phyloP scores from a whole-genome alignment of 2,797 vertebrate species.

The Melanotaenia parkinsoni region DNA sequence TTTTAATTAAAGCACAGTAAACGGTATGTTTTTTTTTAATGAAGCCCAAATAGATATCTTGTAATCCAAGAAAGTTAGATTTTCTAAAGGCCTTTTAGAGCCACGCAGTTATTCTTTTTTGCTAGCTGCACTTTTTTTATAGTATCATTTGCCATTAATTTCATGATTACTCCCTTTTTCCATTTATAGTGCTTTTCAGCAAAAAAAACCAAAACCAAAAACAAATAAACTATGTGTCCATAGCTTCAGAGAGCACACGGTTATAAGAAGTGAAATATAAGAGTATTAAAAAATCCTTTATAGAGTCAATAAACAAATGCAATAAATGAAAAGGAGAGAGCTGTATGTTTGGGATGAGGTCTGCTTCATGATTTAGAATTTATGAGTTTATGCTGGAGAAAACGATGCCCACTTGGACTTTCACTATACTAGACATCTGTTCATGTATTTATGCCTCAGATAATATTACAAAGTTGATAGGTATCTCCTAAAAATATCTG shows the following conservation, averaged over 20 bases:
- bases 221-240: not conserved
- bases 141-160: constrained; percentile 9
- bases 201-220: not conserved
- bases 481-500: constrained; percentile 70
- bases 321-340: constrained; percentile 5
- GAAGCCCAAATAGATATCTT: constrained; percentile 10
- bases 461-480: constrained; percentile 61
- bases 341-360: constrained; percentile 4
- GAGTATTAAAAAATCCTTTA: not conserved
- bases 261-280: constrained; percentile 9
- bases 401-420: constrained; percentile 3
- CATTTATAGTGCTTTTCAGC: constrained; percentile 12
- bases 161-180: constrained; percentile 7
- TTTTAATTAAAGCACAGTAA: constrained; percentile 19
- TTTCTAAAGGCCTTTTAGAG: constrained; percentile 6
- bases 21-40: constrained; percentile 1
- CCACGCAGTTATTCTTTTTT: not conserved
- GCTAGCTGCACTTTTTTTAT: constrained; percentile 4
- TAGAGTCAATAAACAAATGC: not conserved
- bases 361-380: constrained; percentile 25
- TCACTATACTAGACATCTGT: constrained; percentile 57
- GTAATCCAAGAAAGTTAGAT: constrained; percentile 8
- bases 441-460: constrained; percentile 64
- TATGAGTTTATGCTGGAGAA: constrained; percentile 24
- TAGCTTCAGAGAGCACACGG: constrained; percentile 16